phyloP scores from a whole-genome alignment of 2,888 invertebrate species.

The Agrochola macilenta region DNA sequence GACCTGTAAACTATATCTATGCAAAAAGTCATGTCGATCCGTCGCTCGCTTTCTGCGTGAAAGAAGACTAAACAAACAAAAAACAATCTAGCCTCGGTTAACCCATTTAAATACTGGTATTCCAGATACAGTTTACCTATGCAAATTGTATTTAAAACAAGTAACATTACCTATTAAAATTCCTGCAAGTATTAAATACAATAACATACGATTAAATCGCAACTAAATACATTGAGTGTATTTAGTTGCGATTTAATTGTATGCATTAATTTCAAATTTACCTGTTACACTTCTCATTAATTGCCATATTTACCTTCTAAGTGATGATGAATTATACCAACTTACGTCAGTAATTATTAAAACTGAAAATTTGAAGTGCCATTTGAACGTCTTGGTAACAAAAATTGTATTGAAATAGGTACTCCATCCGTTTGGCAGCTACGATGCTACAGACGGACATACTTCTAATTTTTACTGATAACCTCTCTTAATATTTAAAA shows the following conservation, averaged over 20 bases:
- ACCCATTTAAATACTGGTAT: constrained; percentile 8
- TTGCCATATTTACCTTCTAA: constrained; percentile 12
- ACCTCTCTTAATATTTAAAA: neutral
- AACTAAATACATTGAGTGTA: neutral
- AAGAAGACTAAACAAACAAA: too few relatives aligned
- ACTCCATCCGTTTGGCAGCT: neutral
- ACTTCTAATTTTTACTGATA: neutral
- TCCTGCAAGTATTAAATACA: constrained; percentile 1
- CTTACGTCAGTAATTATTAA: neutral
- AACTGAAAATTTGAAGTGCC: neutral
- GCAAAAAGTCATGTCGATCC: too few relatives aligned
- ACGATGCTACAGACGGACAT: neutral
- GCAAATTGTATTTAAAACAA: neutral
- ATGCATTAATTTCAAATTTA: constrained; percentile 13
- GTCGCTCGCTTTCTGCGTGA: too few relatives aligned
- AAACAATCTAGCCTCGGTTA: too few relatives aligned
- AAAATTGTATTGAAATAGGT: neutral
- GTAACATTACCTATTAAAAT: neutral
- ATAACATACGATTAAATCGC: neutral
- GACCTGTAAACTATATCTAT: too few relatives aligned
- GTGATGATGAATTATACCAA: constrained; percentile 11
- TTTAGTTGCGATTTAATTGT: too few relatives aligned
- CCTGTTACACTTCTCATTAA: constrained; percentile 22
- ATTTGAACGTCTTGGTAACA: neutral
- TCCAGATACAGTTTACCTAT: neutral